Base-by-base conservation (phyloP, 2,113 vertebrate species). In the Poeciliopsis turrubarensis region DNA sequence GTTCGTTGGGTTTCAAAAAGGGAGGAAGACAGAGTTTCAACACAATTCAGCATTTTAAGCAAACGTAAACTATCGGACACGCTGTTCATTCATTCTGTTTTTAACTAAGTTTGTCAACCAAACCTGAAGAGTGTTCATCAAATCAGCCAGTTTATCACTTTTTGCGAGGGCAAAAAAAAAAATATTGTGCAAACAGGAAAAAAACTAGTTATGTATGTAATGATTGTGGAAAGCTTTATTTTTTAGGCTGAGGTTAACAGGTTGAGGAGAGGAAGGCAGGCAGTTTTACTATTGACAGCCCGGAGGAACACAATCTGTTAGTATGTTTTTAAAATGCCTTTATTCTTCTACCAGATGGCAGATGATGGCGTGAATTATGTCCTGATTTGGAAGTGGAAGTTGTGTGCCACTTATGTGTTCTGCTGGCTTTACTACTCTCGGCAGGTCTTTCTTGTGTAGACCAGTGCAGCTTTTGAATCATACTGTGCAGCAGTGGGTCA, bases 1-100 rank as follows among this genome's bases (percentile, higher is more conserved):
- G 77, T 65, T 86, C 73, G 72, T 37, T 82, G 86, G 73, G 54
- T 84, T 87, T 37, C 44, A 66, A 67, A 75, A 51, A 54, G 12
- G 63, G 11, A 41, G 12, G 14, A 10, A 47, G 27, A 2, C 27
- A 4, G 39, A 31, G 37, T 79, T 79, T 73, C 30, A 57, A 44
- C 37, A 63, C 27, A n/a, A 19, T 29, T 63, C 37, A 30, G 11
- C 27, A 62, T 63, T 41, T 72, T 31, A 39, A 19, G 19, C 22
- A 34, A 65, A 14, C 27, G 11, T 15, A 27, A 34, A 66, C 13
- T 37, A 39, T 14, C 2, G 37, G 31, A 37, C 37, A 66, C 26
- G 1, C 9, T 14, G 32, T 39, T 5, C 22, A 9, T 54, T 54
- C 51, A 54, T 57, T 54, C 51, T n/a, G 22, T 57, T n/a, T 57